phyloP scores from a whole-genome alignment of 2,888 invertebrate species.

The Agrochola macilenta region DNA sequence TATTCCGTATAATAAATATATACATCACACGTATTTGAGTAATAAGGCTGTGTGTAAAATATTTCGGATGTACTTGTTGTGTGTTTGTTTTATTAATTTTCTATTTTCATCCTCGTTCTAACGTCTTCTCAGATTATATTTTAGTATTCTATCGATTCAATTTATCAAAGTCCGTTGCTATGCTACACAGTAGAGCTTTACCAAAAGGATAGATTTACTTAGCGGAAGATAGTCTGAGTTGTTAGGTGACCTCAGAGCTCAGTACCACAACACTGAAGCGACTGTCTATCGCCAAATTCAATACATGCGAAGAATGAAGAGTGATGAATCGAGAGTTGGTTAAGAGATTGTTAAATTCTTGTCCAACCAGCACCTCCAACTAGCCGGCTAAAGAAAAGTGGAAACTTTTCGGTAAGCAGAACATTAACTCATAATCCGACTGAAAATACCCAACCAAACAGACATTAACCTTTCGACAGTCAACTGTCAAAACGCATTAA shows the following conservation, averaged over 20 bases:
- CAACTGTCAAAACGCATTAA: too few relatives aligned
- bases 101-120: not conserved
- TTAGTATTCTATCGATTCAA: slow-evolving; percentile 1
- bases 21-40: slow-evolving; percentile 1
- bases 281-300: not conserved
- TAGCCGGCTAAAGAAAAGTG: not conserved
- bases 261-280: not conserved
- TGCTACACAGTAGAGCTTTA: not conserved
- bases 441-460: not conserved
- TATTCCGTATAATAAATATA: slow-evolving; percentile 3
- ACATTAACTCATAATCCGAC: not conserved
- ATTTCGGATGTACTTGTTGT: not conserved
- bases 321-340: not conserved
- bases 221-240: not conserved
- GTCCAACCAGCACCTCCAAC: not conserved
- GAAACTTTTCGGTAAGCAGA: not conserved
- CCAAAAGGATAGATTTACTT: not conserved
- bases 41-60: not conserved
- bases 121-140: not conserved
- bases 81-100: slow-evolving; percentile 16
- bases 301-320: not conserved
- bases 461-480: too few relatives aligned
- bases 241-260: not conserved
- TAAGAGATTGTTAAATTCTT: too few relatives aligned
- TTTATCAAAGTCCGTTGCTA: not conserved